These are phyloP conservation scores for Hephaestus fuliginosus DNA, from an alignment of 2,797 vertebrate species.

Conservation along the genomic window DNA sequence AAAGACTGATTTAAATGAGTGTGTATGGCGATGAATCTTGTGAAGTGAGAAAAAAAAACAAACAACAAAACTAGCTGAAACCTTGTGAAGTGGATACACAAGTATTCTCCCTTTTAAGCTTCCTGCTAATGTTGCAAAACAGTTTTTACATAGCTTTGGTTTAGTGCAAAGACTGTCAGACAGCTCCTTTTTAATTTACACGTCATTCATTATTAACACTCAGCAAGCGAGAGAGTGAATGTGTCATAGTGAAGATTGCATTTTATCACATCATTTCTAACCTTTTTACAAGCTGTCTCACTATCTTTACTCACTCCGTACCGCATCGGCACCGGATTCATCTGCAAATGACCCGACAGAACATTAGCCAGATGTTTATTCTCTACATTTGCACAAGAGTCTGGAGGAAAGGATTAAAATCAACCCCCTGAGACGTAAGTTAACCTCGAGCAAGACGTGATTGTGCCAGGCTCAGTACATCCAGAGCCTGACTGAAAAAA, in stretches of 20 bases:
- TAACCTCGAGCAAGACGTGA: conserved; percentile 33
- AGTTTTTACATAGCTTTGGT: not conserved
- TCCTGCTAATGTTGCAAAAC: conserved; percentile 1
- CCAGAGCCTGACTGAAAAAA: conserved; percentile 25
- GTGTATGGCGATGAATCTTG: conserved; percentile 8
- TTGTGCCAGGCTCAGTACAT: conserved; percentile 38
- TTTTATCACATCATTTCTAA: conserved; percentile 54
- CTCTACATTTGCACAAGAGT: conserved; percentile 36
- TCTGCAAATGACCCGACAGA: conserved; percentile 68
- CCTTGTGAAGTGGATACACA: not conserved
- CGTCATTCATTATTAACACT: conserved; percentile 39
- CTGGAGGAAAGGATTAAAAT: conserved; percentile 51
- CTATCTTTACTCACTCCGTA: conserved; percentile 58
- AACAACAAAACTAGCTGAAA: not conserved
- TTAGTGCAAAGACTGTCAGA: conserved; percentile 19
- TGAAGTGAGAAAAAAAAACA: not conserved
- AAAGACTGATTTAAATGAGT: conserved; percentile 32
- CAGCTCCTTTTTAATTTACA: conserved; percentile 40
- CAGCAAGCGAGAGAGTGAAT: conserved; percentile 26
- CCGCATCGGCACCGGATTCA: conserved; percentile 36
- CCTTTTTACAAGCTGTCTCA: conserved; percentile 72
- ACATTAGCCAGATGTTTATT: conserved; percentile 77
- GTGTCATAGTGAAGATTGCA: conserved; percentile 26
- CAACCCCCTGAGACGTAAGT: conserved; percentile 29
- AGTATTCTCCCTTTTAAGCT: not conserved